These are phyloP conservation scores for Rhopalosiphum padi DNA, from an alignment of 1,140 invertebrate genomes.

Conservation along the genomic window DNA sequence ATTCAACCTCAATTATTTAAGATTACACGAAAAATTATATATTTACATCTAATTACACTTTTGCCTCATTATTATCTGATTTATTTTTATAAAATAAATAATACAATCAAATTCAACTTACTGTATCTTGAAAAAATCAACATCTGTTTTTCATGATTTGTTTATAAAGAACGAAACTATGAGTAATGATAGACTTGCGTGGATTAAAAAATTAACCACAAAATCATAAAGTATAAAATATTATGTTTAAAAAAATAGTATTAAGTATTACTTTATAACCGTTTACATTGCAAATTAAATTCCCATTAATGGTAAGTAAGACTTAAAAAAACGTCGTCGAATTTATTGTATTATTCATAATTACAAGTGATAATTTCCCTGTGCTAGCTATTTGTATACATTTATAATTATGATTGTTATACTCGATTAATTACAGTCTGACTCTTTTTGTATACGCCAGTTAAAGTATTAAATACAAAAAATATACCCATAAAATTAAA, in stretches of 20 bases:
- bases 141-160: background rate
- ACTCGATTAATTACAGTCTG: background rate
- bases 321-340: background rate
- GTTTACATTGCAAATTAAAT: background rate
- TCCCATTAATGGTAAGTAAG: background rate
- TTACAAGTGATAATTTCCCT: too few relatives aligned
- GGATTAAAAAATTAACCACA: background rate
- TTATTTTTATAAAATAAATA: background rate
- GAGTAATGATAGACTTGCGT: background rate
- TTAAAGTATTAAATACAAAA: background rate
- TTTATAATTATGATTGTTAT: background rate
- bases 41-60: background rate
- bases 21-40: background rate
- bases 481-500: background rate
- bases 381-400: too few relatives aligned
- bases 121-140: too few relatives aligned
- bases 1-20: background rate
- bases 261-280: background rate
- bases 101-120: background rate
- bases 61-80: too few relatives aligned
- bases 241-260: background rate
- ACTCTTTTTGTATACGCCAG: background rate
- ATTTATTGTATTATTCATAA: too few relatives aligned
- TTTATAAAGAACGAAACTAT: background rate
- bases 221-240: background rate